Evolutionary conservation across 2,797 vertebrate species (phyloP), one percentile per base, ranked within the genome.

Genomic region (Dallia pectoralis): DNA sequence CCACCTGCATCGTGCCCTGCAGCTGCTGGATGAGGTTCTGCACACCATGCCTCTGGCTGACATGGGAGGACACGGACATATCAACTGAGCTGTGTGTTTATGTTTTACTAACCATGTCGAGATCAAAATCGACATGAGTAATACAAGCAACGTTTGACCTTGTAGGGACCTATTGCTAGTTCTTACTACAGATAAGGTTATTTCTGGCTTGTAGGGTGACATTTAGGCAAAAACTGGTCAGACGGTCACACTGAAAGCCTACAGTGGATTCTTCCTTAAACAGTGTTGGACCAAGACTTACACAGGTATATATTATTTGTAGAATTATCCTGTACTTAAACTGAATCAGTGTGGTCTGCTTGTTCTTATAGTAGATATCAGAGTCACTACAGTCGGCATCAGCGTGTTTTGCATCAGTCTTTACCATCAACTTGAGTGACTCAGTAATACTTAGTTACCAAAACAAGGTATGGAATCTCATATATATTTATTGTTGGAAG

Each of bases 1-100:
- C 6, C 92, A 94, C 70, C 91, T 95, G 29, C 93, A 95, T 78
- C 87, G 93, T 0, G 93, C 93, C 0, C 85, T 93, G 63, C 93
- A 94, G 90, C 90, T 95, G 70, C 88, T 95, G 0, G 94, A 95
- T 11, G 93, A 95, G 84, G 94, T 95, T 27, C 89, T 95, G 44
- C 94, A 95, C 81, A 76, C 89, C 29, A 89, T 95, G 88, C 94
- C 94, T 0, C 85, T 86, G 0, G 79, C 86, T 0, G 88, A 91
- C 72, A 89, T 78, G 74, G 40, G 66, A 53, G 51, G 51, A 22
- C 51, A 53, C 51, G 51, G 70, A 5, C 70, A 47, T 79, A 62
- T 89, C 80, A 62, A 83, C 70, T 48, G 18, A 64, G 44, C 33
- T 12, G 62, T 73, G 29, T 53, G 22, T 61, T 14, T 47, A 29